Evolutionary conservation across 2,113 vertebrate genomes (phyloP), one percentile per base, ranked within the genome.

Genomic region (Monarcha castaneiventris): DNA sequence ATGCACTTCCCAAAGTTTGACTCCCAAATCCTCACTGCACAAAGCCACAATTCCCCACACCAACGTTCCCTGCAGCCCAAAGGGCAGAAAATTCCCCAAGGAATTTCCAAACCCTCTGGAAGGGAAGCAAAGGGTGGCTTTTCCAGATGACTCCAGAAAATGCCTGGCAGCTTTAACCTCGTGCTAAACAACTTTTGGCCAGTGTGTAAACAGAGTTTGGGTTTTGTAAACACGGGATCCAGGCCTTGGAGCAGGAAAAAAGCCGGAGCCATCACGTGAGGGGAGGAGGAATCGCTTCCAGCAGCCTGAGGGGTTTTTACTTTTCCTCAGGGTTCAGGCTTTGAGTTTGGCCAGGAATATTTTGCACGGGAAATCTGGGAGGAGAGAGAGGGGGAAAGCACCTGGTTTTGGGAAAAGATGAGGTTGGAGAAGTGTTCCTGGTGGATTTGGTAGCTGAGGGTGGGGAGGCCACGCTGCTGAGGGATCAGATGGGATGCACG

Each of bases 171-270:
- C 86, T 74, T 37, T 13, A 21, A 41, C 55, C 51, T 88, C 76
- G 61, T 41, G 83, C 94, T 95, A 86, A 97, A 96, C 89, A 92
- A 90, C 95, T 80, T 90, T 14, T 46, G 80, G 88, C 21, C 51
- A 3, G 75, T 7, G 72, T 77, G 79, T 95, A 94, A 97, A 96
- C 95, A 95, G 72, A 56, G 11, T 80, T 59, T 32, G 44, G 64
- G 75, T 46, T 92, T 76, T 86, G 78, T 95, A 97, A 97, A 97
- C 95, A 92, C 7, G 2, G 46, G 62, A 44, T 88, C n/a, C 82
- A 66, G 85, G 54, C 37, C 17, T 30, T 44, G 19, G 75, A 71
- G 91, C 27, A 43, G 94, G 54, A 55, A 78, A 68, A 52, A 52
- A 49, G 75, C 79, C 5, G 79, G 46, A 74, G 78, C 27, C n/a